Percentiles rank a stretch among this genome's conserved stretches.
Evolutionary conservation across 2,888 invertebrate species (phyloP).

Genomic region (Lasioglossum lativentre): DNA sequence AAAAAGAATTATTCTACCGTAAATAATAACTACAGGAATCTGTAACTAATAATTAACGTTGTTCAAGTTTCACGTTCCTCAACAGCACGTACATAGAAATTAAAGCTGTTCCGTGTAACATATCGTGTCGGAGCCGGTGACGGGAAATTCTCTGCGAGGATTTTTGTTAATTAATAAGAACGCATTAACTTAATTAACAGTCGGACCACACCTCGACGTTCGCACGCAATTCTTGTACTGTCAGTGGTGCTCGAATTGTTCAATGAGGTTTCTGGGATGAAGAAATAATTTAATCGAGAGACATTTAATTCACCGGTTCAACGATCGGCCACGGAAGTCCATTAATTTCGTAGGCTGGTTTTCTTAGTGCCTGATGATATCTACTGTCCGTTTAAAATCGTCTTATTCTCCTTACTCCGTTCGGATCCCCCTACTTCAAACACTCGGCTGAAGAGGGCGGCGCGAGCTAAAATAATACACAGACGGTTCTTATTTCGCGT

Average conservation of each 20-base stretch:
- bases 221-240: conserved; percentile 25
- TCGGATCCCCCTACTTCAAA: background rate
- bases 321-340: background rate
- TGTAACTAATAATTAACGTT: background rate
- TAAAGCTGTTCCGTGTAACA: background rate
- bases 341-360: background rate
- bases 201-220: conserved; percentile 37
- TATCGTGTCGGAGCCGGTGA: background rate
- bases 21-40: background rate
- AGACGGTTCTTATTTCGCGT: background rate
- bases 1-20: background rate
- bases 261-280: background rate
- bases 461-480: conserved; percentile 14
- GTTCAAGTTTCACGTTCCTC: background rate
- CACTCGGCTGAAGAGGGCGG: background rate
- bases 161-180: conserved; percentile 40
- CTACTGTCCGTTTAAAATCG: conserved; percentile 12
- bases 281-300: background rate
- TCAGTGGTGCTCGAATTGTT: background rate
- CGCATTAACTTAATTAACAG: conserved; percentile 47
- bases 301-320: background rate
- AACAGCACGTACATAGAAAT: background rate
- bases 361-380: background rate
- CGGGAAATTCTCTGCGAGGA: background rate
- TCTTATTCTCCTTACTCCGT: conserved; percentile 25